Evolutionary conservation across 2,113 vertebrate species (phyloP), one percentile per base, ranked within the genome.

Genomic region (Strix aluco): DNA sequence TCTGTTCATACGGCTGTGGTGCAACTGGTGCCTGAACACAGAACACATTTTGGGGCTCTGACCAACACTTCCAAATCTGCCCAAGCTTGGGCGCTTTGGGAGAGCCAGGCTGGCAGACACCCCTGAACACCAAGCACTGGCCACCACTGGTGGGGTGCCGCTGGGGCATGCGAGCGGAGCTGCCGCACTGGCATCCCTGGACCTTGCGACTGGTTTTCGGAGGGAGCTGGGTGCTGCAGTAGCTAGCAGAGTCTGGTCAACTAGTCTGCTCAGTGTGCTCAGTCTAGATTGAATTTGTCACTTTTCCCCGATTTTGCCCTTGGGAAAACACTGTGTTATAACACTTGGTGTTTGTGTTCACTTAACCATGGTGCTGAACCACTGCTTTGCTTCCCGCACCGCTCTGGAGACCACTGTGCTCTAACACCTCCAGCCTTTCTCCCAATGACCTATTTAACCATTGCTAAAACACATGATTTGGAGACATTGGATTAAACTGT

Each of bases 161-260:
- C 0, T 0, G 1, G 38, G 82, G 5, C 13, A 17, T 1, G 1
- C 1, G 4, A 44, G 18, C 2, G 0, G 40, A 86, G 58, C 21
- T 21, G 32, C 38, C 1, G 1, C 22, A 3, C 26, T 6, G 13
- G 27, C 52, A 19, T 7, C 69, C 67, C 55, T 13, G 51, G 14
- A 15, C 34, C 55, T 38, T 32, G 65, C 0, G 2, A 1, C 2
- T 21, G n/a, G 8, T 22, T 75, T 36, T 44, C 0, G 1, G 58
- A 55, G 7, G 26, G 15, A 51, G 4, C 40, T 55, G 2, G 0
- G 25, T 25, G 34, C 47, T 62, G 79, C 5, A 3, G n/a, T 2
- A 14, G 49, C 21, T 44, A 7, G 42, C 40, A 74, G 27, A 46
- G 8, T 12, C 47, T 57, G 36, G 6, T n/a, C 59, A 74, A 18